These are phyloP conservation scores for Tetraneura akinire DNA, from an alignment of 1,140 invertebrate species.

Conservation along the genomic window DNA sequence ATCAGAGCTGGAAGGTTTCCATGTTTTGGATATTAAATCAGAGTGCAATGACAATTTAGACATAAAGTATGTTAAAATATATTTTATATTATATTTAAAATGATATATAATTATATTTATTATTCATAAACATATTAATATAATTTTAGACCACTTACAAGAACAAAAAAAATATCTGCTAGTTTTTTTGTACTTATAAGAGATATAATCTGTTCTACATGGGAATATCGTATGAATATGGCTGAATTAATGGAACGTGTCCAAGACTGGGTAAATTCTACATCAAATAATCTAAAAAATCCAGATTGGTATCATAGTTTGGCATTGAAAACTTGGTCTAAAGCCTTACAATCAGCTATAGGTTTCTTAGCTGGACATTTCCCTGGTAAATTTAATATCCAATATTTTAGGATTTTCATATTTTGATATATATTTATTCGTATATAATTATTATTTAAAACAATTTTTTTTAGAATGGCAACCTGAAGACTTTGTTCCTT, in stretches of 20 bases:
- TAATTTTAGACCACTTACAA: constrained; percentile 56
- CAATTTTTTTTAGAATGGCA: constrained; percentile 62
- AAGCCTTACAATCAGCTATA: constrained; percentile 74
- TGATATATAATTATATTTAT: background rate
- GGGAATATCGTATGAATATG: constrained; percentile 76
- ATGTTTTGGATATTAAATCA: constrained; percentile 43
- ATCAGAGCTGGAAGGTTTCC: constrained; percentile 39
- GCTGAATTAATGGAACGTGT: constrained; percentile 75
- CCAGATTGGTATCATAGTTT: constrained; percentile 65
- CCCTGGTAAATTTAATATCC: constrained; percentile 62
- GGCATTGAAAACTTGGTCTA: constrained; percentile 54
- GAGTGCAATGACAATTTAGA: constrained; percentile 29
- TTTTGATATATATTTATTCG: background rate
- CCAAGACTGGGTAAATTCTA: constrained; percentile 77
- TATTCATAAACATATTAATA: background rate
- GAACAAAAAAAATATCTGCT: constrained; percentile 71
- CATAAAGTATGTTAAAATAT: constrained; percentile 33
- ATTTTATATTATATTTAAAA: background rate
- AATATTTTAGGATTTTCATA: background rate
- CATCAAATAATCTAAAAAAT: constrained; percentile 67
- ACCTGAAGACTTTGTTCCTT: constrained; percentile 89
- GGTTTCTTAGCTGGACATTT: constrained; percentile 86
- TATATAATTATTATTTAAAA: background rate
- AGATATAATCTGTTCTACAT: constrained; percentile 80
- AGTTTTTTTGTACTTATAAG: constrained; percentile 81